Evolutionary conservation across 2,113 vertebrate genomes (phyloP).

Genomic region (Jaculus jaculus): DNA sequence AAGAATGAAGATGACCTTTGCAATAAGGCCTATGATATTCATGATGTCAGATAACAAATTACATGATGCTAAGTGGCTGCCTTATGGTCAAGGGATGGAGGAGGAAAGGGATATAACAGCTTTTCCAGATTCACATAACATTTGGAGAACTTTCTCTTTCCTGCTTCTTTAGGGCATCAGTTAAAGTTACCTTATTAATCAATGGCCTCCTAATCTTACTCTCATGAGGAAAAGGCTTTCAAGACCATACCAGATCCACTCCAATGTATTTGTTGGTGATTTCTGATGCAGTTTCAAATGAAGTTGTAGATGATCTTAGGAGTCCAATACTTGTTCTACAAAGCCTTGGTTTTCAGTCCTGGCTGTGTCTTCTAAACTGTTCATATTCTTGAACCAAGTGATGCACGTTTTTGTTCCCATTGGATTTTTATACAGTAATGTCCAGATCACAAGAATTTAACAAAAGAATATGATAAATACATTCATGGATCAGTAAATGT

Average conservation of each 20-base stretch:
- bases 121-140: neutral
- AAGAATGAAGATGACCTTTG: neutral
- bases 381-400: neutral
- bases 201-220: neutral
- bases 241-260: neutral
- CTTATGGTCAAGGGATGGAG: neutral
- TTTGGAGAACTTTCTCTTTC: neutral
- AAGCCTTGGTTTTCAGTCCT: neutral
- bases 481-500: neutral
- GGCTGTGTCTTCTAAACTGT: neutral
- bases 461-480: neutral
- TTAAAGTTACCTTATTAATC: neutral
- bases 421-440: constrained; percentile 7
- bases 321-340: neutral
- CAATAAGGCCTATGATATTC: neutral
- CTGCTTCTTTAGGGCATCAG: neutral
- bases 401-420: neutral
- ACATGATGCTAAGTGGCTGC: neutral
- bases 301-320: neutral
- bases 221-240: neutral
- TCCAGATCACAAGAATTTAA: neutral
- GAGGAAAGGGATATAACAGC: neutral
- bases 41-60: neutral
- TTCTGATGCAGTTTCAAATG: neutral
- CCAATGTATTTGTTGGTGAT: neutral